Percentiles rank a stretch among this genome's conserved stretches.
Evolutionary conservation across 2,113 vertebrate species (phyloP).

Genomic region (Hyperopisus bebe): DNA sequence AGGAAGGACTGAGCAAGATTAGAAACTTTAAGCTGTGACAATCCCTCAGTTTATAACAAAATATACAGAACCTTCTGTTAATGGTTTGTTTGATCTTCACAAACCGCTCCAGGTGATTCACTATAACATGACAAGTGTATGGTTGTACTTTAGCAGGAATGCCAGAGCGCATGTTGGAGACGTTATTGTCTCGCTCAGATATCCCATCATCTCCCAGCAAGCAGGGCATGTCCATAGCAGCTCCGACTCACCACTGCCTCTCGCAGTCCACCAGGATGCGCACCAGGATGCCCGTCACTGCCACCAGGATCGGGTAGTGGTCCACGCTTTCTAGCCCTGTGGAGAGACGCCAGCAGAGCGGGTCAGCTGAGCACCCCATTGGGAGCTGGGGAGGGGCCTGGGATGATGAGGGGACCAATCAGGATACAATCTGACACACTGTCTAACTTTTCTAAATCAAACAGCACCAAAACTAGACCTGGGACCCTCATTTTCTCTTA

Average conservation of each 20-base stretch:
- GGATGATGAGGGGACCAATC: background rate
- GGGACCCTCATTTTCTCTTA: background rate
- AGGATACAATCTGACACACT: background rate
- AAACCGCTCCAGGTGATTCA: background rate
- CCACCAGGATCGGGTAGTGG: conserved; percentile 96
- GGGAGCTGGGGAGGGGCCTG: background rate
- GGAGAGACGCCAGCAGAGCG: background rate
- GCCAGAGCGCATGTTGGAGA: background rate
- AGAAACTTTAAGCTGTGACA: background rate
- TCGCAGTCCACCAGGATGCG: conserved; percentile 80
- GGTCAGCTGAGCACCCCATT: background rate
- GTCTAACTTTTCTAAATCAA: background rate
- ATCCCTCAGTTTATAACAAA: background rate
- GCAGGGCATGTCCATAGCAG: background rate
- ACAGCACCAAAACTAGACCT: background rate
- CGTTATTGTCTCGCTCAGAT: background rate
- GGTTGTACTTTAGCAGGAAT: background rate
- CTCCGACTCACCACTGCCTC: conserved; percentile 73
- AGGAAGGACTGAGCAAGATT: background rate
- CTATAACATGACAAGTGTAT: background rate
- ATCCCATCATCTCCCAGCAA: background rate
- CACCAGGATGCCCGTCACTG: conserved; percentile 91
- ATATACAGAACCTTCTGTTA: background rate
- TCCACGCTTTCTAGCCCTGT: conserved; percentile 91
- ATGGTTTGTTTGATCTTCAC: background rate